Evolutionary conservation across 1,140 invertebrate genomes (phyloP), one percentile per base, ranked within the genome.

Genomic region (Listronotus bonariensis): DNA sequence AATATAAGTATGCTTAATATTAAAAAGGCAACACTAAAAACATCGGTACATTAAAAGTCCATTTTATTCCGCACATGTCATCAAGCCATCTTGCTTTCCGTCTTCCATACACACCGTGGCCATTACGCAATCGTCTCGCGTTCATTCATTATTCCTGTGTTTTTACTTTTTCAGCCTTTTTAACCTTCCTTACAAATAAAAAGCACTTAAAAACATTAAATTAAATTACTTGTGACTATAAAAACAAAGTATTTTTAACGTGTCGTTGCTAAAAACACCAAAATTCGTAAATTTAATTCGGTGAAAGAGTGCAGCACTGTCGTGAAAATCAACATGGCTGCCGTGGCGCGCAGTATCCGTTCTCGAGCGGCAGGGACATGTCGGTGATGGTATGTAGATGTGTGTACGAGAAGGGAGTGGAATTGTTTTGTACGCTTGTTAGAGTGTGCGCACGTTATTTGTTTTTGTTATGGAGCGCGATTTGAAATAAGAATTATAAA

Each of bases 281-380:
- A 56, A 51, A 41, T 51, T 6, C 26, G 20, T 12, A 8, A 12
- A 36, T 43, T 41, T 61, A 36, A 34, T 46, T 17, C 31, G 56
- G 17, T n/a, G 11, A 61, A 60, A 72, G 68, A 48, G 62, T 62
- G 69, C 72, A 69, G 71, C 71, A 73, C 74, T 65, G 63, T 74
- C 73, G 69, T 41, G 41, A 5, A 62, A 76, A 72, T 70, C 73
- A 76, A 73, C 61, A 76, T 76, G 74, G 74, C 74, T 68, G 74
- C 55, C 67, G 36, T 17, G 43, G 40, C 54, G 66, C 53, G 62
- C 62, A 54, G 42, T 63, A 65, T 61, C 69, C 8, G 34, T 36
- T 9, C 1, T 36, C 1, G 11, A 36, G 11, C 34, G 34, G 34
- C 34, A 9, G 34, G 8, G 11, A 36, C 11, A 9, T 36, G 34